Percentiles rank a stretch among this genome's conserved stretches.
phyloP scores from a whole-genome alignment of 1,140 invertebrate genomes.

The Dendroctonus ponderosae region DNA sequence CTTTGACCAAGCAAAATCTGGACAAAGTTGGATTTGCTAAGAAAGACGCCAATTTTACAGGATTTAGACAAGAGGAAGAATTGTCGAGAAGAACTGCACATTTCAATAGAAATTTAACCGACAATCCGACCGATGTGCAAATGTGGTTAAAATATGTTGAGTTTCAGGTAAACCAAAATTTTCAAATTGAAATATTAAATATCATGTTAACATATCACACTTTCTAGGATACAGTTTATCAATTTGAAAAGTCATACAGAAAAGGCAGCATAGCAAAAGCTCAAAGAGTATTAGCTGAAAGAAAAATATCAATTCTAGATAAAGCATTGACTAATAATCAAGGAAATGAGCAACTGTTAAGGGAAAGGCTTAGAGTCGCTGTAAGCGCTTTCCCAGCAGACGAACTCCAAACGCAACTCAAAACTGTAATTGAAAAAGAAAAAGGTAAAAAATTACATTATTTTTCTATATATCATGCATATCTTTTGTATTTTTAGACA shows the following conservation, averaged over 20 bases:
- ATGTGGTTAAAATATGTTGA: slow-evolving; percentile 59
- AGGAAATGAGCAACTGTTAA: slow-evolving; percentile 52
- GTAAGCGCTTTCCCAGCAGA: slow-evolving; percentile 57
- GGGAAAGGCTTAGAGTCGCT: slow-evolving; percentile 54
- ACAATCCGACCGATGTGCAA: slow-evolving; percentile 55
- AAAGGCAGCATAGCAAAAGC: slow-evolving; percentile 51
- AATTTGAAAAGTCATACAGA: slow-evolving; percentile 51
- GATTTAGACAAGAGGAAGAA: slow-evolving; percentile 51
- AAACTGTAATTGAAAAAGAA: slow-evolving; percentile 53
- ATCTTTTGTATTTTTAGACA: slow-evolving; percentile 20
- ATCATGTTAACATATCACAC: neutral
- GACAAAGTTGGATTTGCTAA: slow-evolving; percentile 33
- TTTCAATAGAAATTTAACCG: slow-evolving; percentile 55
- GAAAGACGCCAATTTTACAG: slow-evolving; percentile 39
- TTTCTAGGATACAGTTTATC: slow-evolving; percentile 48
- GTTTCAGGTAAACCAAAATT: slow-evolving; percentile 47
- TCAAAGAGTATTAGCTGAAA: slow-evolving; percentile 51
- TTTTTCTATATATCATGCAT: neutral
- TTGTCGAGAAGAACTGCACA: slow-evolving; percentile 52
- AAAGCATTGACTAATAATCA: slow-evolving; percentile 57
- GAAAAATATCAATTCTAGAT: slow-evolving; percentile 59
- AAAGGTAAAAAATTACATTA: slow-evolving; percentile 40
- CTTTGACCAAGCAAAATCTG: slow-evolving; percentile 37
- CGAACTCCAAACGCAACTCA: slow-evolving; percentile 54
- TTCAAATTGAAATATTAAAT: neutral